Evolutionary conservation across 2,888 invertebrate genomes (phyloP).

Genomic region (Apoderus coryli): DNA sequence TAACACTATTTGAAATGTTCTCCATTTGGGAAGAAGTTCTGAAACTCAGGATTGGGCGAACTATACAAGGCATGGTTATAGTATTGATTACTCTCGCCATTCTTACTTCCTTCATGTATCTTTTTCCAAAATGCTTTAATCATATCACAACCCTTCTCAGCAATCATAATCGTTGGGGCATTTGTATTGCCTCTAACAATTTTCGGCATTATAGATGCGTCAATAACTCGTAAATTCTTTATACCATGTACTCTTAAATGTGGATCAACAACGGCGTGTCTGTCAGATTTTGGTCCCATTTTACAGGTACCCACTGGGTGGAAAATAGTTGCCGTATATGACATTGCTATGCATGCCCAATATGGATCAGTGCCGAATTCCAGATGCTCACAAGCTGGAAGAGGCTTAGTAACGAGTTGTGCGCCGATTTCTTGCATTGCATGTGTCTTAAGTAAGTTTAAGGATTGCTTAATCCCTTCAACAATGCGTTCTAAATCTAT

Average conservation of each 20-base stretch:
- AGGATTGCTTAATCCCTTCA: conserved; percentile 43
- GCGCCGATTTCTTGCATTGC: conserved; percentile 43
- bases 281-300: conserved; percentile 50
- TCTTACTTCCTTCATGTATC: no score
- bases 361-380: conserved; percentile 49
- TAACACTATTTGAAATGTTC: no score
- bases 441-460: conserved; percentile 43
- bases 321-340: conserved; percentile 55
- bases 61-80: no score
- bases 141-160: conserved; percentile 31
- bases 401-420: conserved; percentile 37
- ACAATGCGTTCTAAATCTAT: conserved; percentile 47
- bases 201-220: conserved; percentile 51
- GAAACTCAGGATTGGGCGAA: no score
- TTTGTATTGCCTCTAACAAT: conserved; percentile 37
- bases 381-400: conserved; percentile 42
- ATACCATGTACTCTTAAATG: conserved; percentile 48
- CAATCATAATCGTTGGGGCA: conserved; percentile 33
- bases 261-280: conserved; percentile 49
- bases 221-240: conserved; percentile 46
- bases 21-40: no score
- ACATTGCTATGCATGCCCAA: conserved; percentile 46
- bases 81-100: no score
- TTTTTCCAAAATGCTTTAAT: conserved; percentile 27
- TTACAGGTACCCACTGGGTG: conserved; percentile 57